Conservation (phyloP, 2,888 invertebrate genomes). For the Melinopterus prodromus region DNA sequence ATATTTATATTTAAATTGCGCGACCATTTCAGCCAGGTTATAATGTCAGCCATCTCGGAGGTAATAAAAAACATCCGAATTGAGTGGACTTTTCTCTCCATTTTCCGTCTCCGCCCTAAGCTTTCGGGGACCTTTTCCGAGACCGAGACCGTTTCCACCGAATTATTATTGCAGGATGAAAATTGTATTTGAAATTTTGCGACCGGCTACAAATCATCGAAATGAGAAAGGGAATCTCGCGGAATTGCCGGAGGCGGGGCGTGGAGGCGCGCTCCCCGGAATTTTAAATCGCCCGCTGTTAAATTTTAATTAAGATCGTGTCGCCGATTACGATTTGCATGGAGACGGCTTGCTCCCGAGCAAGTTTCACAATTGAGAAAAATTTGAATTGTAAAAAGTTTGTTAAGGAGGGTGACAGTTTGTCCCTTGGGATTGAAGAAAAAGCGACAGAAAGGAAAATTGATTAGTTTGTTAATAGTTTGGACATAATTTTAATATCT, state of each 20-base stretch:
- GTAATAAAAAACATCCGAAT: constrained; percentile 12
- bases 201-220: background rate
- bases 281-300: background rate
- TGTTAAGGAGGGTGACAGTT: too few species aligned
- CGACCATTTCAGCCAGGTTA: background rate
- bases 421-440: too few species aligned
- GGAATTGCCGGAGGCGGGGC: background rate
- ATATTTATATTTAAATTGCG: constrained; percentile 46
- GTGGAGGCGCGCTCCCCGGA: background rate
- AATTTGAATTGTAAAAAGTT: background rate
- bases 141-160: background rate
- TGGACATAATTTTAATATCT: too few species aligned
- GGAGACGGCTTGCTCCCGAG: background rate
- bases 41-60: background rate
- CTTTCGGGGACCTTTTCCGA: constrained; percentile 9
- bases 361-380: background rate
- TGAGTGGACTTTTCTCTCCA: constrained; percentile 14
- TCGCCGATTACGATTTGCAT: background rate
- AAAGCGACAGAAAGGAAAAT: too few species aligned
- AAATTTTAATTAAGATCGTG: background rate
- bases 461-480: too few species aligned
- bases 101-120: constrained; percentile 13
- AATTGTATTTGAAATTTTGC: constrained; percentile 15
- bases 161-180: constrained; percentile 21
- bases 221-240: background rate